phyloP scores from a whole-genome alignment of 2,113 vertebrate species.

The Narcine bancroftii region DNA sequence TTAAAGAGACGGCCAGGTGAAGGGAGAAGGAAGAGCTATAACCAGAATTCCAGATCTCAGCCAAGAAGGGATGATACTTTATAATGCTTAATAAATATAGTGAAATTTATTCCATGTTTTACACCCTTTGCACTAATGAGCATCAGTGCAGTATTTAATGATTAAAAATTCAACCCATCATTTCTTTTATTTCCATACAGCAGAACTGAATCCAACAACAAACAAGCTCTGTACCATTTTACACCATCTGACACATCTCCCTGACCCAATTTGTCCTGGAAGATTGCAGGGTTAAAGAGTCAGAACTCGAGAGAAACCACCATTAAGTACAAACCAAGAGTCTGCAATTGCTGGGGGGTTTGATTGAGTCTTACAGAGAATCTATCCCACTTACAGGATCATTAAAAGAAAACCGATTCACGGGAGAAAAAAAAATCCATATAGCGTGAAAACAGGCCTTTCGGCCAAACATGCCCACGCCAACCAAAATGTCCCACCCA shows the following conservation, averaged over 20 bases:
- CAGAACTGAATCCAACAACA: not conserved
- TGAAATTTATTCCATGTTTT: not conserved
- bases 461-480: no score
- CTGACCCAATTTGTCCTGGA: not conserved
- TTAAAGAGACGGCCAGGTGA: not conserved
- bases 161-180: not conserved
- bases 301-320: no score
- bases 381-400: no score
- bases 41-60: not conserved
- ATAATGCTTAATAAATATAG: not conserved
- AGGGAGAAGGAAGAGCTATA: no score
- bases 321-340: no score
- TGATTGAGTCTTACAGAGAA: no score
- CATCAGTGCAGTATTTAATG: no score
- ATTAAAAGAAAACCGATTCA: no score
- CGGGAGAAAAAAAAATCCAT: no score
- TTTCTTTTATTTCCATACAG: not conserved
- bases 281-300: not conserved
- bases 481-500: no score
- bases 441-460: no score
- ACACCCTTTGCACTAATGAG: not conserved
- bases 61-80: not conserved
- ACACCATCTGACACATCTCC: not conserved
- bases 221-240: not conserved
- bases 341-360: no score